Base-by-base conservation (phyloP, 2,888 invertebrate species). In the Anticlea derivata region DNA sequence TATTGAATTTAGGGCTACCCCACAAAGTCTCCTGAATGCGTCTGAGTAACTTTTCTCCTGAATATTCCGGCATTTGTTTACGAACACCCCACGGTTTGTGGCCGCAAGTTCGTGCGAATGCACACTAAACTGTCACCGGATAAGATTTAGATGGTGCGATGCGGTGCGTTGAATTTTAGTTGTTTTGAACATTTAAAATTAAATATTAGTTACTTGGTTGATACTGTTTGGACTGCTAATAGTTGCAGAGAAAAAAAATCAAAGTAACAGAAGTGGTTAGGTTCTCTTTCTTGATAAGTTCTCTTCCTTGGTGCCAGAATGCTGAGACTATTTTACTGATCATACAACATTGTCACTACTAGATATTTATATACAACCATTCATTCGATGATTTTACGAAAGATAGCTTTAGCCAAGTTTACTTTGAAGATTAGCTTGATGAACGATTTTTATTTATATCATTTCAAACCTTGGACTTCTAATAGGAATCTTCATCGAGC, bases 1-100 rank as follows among this genome's bases (percentile, higher is more conserved):
- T 17, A 17, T 30, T 33, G 5, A 31, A 44, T 13, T 17, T 37
- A 13, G n/a, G 7, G 24, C 23, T 17, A 20, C 34, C 50, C 39
- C 58, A 35, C 31, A 29, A 8, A n/a, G 8, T 17, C 17, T 5
- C 37, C 49, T 56, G 41, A 49, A 33, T 49, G 53, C 51, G 33
- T 41, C 55, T 48, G 29, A 17, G 13, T 55, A 89, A 89, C 83
- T 90, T 90, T 86, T 77, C 86, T 81, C 80, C 80, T 88, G 87
- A 88, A 88, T 89, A 89, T 88, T 87, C 58, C 66, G 62, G 66
- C 68, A 70, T 79, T 83, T 85, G 86, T 88, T 88, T 86, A 88
- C 85, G 80, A 79, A 33, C 13, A 7, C 43, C 72, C 74, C 66
- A 53, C 65, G 72, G 68, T 38, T 33, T 83, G 86, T 73, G 85